Base-by-base conservation (phyloP, 2,797 vertebrate species). In the Perodicticus potto region DNA sequence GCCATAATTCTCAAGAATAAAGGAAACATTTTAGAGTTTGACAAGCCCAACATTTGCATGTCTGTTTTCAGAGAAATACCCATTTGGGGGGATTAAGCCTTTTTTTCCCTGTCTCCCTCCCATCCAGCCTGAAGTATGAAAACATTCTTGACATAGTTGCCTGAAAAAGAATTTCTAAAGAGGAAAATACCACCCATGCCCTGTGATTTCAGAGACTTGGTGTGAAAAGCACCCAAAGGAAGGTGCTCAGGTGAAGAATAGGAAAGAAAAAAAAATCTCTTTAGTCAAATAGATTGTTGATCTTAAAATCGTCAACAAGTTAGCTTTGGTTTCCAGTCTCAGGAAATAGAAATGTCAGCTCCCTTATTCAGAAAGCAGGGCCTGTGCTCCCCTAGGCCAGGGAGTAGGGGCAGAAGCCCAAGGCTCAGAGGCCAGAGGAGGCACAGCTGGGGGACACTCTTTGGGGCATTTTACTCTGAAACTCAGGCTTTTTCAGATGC, bases 1-100 rank as follows among this genome's bases (percentile, higher is more conserved):
- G 98, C 99, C 99, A 99, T 99, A 98, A 99, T 98, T 98, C 98
- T 98, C 98, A 97, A 97, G 98, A 99, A 99, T 98, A 99, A 99
- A 99, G 98, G 98, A 98, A 98, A 98, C 97, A 98, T 98, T 98
- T 98, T 99, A 93, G 97, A 96, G 97, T 97, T 97, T 97, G 97
- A 98, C 98, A 97, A 98, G 97, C 95, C 97, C 94, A 96, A 94
- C 97, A 97, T 98, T 98, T 98, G 96, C 97, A 98, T 97, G 98
- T 98, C 98, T 98, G 99, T 99, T 99, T 99, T 98, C 98, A 98
- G 98, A 99, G 99, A 99, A 99, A 99, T 99, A 98, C 97, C 98
- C 98, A 98, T 98, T 98, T 97, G 97, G 93, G 97, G 97, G 98
- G 98, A 99, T 99, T 99, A 99, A 97, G 94, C 86, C 97, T 86